Percentiles rank a stretch among this genome's conserved stretches.
These are phyloP conservation scores for Hyles vespertilio DNA, from an alignment of 1,140 invertebrate species.

Conservation along the genomic window DNA sequence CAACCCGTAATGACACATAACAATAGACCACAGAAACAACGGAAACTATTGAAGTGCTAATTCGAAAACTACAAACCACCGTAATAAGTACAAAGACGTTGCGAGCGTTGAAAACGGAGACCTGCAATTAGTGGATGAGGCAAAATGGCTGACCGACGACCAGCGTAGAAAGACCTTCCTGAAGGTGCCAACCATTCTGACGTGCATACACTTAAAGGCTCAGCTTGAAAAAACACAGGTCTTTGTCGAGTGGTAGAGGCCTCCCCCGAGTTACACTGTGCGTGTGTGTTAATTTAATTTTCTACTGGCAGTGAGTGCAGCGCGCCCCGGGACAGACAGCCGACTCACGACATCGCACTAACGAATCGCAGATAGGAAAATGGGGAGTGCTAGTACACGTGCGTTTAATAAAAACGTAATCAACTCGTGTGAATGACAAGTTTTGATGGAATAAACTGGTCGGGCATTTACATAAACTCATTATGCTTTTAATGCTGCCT, in stretches of 20 bases:
- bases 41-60: constrained; percentile 68
- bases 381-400: no score
- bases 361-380: no score
- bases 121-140: constrained; percentile 62
- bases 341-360: constrained; percentile 5
- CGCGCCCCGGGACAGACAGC: constrained; percentile 40
- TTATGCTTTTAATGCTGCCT: no score
- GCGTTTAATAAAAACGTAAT: no score
- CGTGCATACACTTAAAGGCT: constrained; percentile 10
- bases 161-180: constrained; percentile 23
- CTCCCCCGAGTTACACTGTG: constrained; percentile 50
- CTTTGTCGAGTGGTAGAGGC: constrained; percentile 28
- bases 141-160: constrained; percentile 63
- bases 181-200: constrained; percentile 4
- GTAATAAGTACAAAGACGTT: constrained; percentile 58
- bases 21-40: constrained; percentile 51
- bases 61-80: constrained; percentile 71
- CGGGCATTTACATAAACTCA: no score
- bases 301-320: constrained; percentile 69
- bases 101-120: constrained; percentile 52
- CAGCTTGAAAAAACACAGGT: constrained; percentile 19
- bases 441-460: no score
- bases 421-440: no score
- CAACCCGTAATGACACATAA: constrained; percentile 47
- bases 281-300: constrained; percentile 74